phyloP scores from a whole-genome alignment of 1,140 invertebrate species.

The Drosophila carrolli region DNA sequence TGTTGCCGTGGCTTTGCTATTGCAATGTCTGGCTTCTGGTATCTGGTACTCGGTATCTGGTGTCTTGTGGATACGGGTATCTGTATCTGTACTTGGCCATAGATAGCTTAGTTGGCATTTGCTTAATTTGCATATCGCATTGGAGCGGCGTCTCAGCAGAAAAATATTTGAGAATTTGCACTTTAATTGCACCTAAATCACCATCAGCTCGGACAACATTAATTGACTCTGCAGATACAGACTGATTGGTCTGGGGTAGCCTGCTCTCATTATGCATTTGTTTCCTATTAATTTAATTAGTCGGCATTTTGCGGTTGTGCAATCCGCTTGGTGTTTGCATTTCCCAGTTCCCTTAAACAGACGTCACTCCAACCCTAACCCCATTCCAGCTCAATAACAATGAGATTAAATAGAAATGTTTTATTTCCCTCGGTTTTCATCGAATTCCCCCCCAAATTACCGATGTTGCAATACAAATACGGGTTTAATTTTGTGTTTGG shows the following conservation, averaged over 20 bases:
- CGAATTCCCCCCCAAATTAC: constrained; percentile 6
- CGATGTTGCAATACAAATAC: constrained; percentile 55
- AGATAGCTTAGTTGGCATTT: constrained; percentile 65
- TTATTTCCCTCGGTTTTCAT: constrained; percentile 25
- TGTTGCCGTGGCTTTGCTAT: constrained; percentile 20
- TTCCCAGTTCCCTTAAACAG: constrained; percentile 13
- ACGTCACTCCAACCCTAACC: not conserved
- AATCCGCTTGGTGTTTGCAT: constrained; percentile 38
- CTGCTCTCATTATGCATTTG: constrained; percentile 64
- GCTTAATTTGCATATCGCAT: constrained; percentile 73
- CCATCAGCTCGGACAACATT: constrained; percentile 55
- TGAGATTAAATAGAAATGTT: constrained; percentile 45
- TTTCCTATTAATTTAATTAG: constrained; percentile 80
- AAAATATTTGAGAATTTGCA: constrained; percentile 64
- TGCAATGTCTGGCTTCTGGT: constrained; percentile 46
- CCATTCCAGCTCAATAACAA: constrained; percentile 11
- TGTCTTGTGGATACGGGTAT: constrained; percentile 51
- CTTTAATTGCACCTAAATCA: constrained; percentile 72
- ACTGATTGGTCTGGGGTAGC: constrained; percentile 32
- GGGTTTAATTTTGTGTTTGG: constrained; percentile 56
- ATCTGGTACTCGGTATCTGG: constrained; percentile 40
- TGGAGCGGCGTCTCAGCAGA: constrained; percentile 42
- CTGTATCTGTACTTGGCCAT: constrained; percentile 38
- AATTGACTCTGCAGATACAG: constrained; percentile 63
- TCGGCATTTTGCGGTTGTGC: constrained; percentile 68